Conservation (phyloP, 2,888 invertebrate genomes). For the Hydrotaea diabolus region DNA sequence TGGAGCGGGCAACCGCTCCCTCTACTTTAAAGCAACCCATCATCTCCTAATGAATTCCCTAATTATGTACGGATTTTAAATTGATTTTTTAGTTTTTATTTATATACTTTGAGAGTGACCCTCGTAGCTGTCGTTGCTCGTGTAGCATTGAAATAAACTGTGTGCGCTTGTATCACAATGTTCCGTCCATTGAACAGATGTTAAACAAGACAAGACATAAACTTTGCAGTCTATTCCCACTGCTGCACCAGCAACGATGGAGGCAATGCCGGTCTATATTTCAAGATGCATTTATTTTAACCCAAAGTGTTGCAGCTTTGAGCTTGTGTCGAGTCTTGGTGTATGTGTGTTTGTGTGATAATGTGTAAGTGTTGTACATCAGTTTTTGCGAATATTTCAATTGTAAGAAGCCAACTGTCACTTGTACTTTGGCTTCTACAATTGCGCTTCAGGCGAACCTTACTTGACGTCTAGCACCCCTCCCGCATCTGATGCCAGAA, state of each 20-base stretch:
- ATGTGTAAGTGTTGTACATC: no score
- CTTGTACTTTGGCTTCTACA: constrained; percentile 9
- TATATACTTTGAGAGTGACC: no score
- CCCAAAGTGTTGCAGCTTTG: not conserved
- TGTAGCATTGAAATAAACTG: no score
- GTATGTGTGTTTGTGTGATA: not conserved
- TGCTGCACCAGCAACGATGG: not conserved
- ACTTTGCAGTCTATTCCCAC: not conserved
- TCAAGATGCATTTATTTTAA: constrained; percentile 8
- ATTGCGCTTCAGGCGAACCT: not conserved
- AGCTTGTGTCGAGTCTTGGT: not conserved
- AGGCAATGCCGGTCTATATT: not conserved
- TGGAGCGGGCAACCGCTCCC: no score
- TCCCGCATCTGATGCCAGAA: not conserved
- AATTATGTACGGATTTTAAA: no score
- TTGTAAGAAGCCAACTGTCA: constrained; percentile 18
- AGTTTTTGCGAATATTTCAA: not conserved
- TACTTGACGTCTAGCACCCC: not conserved
- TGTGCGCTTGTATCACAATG: no score
- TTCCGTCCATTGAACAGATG: not conserved
- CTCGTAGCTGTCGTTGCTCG: no score
- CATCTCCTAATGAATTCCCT: no score
- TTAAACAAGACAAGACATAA: not conserved
- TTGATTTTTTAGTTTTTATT: no score
- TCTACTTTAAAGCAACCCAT: no score